Percentiles rank a stretch among this genome's conserved stretches.
Evolutionary conservation across 2,113 vertebrate genomes (phyloP).

Genomic region (Ornithorhynchus anatinus): DNA sequence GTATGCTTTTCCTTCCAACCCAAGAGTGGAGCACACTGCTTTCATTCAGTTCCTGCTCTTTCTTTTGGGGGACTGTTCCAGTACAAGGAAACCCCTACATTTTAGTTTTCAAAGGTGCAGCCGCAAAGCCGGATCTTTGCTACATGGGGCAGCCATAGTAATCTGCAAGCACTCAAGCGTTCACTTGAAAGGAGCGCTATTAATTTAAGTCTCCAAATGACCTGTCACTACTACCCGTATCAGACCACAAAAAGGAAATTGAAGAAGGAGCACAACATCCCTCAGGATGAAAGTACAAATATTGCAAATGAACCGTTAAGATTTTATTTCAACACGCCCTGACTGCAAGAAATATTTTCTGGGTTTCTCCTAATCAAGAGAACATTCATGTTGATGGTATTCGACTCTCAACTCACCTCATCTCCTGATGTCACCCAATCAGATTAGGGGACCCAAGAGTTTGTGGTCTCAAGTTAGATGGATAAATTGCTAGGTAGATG

Average conservation of each 20-base stretch:
- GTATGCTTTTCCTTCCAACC: too few relatives aligned
- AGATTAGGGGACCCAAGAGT: conserved; percentile 46
- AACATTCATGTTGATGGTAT: conserved; percentile 55
- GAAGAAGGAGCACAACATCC: not conserved
- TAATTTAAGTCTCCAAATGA: not conserved
- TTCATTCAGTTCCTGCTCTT: conserved; percentile 51
- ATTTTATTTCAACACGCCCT: not conserved
- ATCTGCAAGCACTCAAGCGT: conserved; percentile 13
- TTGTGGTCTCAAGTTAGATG: conserved; percentile 70
- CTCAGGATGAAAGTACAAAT: not conserved
- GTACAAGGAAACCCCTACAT: not conserved
- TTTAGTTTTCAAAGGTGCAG: conserved; percentile 38
- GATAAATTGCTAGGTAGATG: conserved; percentile 69
- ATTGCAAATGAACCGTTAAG: not conserved
- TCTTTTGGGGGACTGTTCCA: conserved; percentile 35
- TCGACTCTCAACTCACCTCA: conserved; percentile 38
- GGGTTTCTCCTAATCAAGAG: conserved; percentile 58
- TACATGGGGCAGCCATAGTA: conserved; percentile 24
- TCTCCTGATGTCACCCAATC: conserved; percentile 53
- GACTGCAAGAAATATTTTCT: conserved; percentile 21
- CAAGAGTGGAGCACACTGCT: too few relatives aligned
- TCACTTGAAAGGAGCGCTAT: conserved; percentile 30
- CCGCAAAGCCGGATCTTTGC: conserved; percentile 9
- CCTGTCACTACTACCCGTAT: conserved; percentile 30
- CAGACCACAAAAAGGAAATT: not conserved